phyloP scores from a whole-genome alignment of 2,797 vertebrate genomes.

The Lagothrix lagotricha region DNA sequence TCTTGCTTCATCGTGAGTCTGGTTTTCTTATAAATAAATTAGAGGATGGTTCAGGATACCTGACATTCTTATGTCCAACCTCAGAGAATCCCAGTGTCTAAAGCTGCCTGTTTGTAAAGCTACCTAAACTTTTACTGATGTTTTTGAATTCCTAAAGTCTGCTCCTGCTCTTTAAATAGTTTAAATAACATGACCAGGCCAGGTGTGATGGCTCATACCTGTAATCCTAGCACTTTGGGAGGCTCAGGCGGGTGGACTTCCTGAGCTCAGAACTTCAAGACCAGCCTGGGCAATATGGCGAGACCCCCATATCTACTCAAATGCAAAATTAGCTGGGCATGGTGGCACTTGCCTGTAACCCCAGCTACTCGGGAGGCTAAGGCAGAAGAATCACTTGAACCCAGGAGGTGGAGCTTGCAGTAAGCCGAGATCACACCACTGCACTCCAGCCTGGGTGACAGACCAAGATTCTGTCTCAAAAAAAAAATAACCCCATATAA shows the following conservation, averaged over 20 bases:
- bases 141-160: slow-evolving; percentile 26
- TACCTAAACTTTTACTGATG: neutral
- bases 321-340: neutral
- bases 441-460: neutral
- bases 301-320: neutral
- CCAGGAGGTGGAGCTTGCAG: neutral
- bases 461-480: neutral
- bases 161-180: neutral
- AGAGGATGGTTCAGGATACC: neutral
- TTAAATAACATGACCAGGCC: neutral
- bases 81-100: neutral
- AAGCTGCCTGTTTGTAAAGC: neutral
- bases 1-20: slow-evolving; percentile 92
- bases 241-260: neutral
- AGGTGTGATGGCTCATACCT: neutral
- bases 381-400: neutral
- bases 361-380: neutral
- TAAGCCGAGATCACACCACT: neutral
- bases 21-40: neutral
- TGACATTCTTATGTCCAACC: neutral
- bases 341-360: neutral
- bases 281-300: neutral
- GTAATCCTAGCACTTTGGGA: neutral
- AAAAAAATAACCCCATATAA: neutral
- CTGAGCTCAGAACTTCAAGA: neutral